Evolutionary conservation across 2,797 vertebrate genomes (phyloP).

Genomic region (Petrocephalus sullivani): DNA sequence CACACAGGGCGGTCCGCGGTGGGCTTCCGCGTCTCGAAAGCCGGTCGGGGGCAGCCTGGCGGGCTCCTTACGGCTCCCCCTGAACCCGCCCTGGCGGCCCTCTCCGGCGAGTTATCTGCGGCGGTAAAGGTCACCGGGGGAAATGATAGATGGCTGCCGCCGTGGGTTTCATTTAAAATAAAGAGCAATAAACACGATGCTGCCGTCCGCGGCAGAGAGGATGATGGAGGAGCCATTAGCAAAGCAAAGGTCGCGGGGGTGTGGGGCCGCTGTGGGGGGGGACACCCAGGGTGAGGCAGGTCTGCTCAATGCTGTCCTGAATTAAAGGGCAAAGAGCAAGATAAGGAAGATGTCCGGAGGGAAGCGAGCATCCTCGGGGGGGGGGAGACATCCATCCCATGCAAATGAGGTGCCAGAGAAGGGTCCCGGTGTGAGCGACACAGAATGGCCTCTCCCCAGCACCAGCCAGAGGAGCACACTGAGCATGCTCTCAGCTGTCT

Average conservation of each 20-base stretch:
- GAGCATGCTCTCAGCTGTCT: background rate
- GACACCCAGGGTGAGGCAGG: no score
- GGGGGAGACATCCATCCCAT: slow-evolving; percentile 63
- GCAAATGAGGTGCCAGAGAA: slow-evolving; percentile 54
- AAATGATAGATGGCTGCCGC: slow-evolving; percentile 63
- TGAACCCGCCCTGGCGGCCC: slow-evolving; percentile 36
- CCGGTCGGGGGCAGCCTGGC: slow-evolving; percentile 1
- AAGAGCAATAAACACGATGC: slow-evolving; percentile 62
- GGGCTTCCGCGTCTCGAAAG: slow-evolving; percentile 12
- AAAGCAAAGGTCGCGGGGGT: slow-evolving; percentile 75
- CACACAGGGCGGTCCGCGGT: background rate
- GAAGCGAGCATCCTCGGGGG: slow-evolving; percentile 50
- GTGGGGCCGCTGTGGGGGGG: slow-evolving; percentile 37
- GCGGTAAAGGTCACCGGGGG: slow-evolving; percentile 63
- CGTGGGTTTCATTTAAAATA: slow-evolving; percentile 68
- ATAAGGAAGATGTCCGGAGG: slow-evolving; percentile 50
- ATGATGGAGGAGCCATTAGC: slow-evolving; percentile 68
- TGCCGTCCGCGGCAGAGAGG: slow-evolving; percentile 42
- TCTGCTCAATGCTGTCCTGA: slow-evolving; percentile 54
- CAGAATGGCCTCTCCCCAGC: background rate
- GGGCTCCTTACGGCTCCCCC: slow-evolving; percentile 29
- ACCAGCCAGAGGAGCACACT: background rate
- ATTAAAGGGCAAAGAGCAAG: slow-evolving; percentile 54
- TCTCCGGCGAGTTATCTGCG: slow-evolving; percentile 58
- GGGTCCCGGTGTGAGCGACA: background rate